phyloP scores from a whole-genome alignment of 2,113 vertebrate species.

The Corythaixoides concolor region DNA sequence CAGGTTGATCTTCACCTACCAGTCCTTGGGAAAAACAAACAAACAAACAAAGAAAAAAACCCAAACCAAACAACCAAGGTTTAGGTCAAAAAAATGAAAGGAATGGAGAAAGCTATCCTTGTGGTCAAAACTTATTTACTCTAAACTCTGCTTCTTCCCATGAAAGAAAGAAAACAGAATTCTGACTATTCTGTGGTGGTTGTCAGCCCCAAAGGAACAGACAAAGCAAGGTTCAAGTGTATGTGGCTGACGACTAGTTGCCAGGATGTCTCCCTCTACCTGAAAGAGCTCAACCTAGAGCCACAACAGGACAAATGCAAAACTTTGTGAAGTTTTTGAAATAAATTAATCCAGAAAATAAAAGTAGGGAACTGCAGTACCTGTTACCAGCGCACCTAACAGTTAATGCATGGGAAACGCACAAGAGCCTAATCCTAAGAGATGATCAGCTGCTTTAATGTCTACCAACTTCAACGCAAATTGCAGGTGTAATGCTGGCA shows the following conservation, averaged over 20 bases:
- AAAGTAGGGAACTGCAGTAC: background rate
- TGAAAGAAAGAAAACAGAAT: background rate
- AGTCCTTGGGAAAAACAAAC: background rate
- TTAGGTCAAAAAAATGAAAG: background rate
- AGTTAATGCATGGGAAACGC: background rate
- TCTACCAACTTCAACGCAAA: background rate
- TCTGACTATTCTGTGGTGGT: background rate
- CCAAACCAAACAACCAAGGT: background rate
- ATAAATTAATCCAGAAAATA: background rate
- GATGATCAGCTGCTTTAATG: background rate
- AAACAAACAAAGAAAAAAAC: background rate
- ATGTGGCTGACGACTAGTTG: background rate
- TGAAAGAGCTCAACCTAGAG: background rate
- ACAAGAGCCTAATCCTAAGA: background rate
- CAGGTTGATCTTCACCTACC: background rate
- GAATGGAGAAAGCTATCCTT: background rate
- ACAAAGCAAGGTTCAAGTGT: background rate
- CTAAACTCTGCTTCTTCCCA: background rate
- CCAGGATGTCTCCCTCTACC: background rate
- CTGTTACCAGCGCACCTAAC: background rate
- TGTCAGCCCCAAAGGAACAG: background rate
- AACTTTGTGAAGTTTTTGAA: background rate
- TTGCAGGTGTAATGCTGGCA: background rate
- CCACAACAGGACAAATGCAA: background rate
- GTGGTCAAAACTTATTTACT: background rate